phyloP scores from a whole-genome alignment of 2,797 vertebrate genomes.

The Euphonia xanthogaster region DNA sequence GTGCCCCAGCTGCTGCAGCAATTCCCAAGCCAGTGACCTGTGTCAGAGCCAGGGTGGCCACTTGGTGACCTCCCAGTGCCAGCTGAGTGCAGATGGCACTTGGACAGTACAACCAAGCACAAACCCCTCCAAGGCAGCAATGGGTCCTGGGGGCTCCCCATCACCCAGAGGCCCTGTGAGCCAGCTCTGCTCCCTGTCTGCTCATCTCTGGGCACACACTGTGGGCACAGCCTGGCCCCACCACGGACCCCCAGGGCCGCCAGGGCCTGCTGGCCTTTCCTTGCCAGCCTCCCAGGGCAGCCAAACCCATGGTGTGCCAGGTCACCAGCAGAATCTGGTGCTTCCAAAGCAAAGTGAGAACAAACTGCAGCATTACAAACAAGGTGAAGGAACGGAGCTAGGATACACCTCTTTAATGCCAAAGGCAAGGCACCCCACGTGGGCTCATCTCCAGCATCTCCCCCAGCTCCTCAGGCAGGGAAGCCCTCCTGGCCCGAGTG shows the following conservation, averaged over 20 bases:
- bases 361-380: background rate
- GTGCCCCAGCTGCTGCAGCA: background rate
- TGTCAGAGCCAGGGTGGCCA: background rate
- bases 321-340: background rate
- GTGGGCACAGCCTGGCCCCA: background rate
- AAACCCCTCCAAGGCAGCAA: rapidly evolving
- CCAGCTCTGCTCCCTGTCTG: background rate
- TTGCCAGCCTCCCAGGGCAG: background rate
- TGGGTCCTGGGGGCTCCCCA: rapidly evolving
- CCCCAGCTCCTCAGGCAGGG: no score
- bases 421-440: rapidly evolving
- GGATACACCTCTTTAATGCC: background rate
- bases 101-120: background rate
- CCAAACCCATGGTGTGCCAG: rapidly evolving
- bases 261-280: rapidly evolving
- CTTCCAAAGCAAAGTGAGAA: background rate
- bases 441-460: rapidly evolving
- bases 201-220: rapidly evolving
- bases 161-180: background rate
- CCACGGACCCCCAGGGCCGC: background rate
- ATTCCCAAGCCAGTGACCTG: background rate
- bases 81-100: background rate
- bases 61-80: background rate
- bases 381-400: background rate
- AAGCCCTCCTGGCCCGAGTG: rapidly evolving